Percentiles rank a stretch among this genome's conserved stretches.
These are phyloP conservation scores for Rostratula benghalensis DNA, from an alignment of 2,113 vertebrate species.

Conservation along the genomic window DNA sequence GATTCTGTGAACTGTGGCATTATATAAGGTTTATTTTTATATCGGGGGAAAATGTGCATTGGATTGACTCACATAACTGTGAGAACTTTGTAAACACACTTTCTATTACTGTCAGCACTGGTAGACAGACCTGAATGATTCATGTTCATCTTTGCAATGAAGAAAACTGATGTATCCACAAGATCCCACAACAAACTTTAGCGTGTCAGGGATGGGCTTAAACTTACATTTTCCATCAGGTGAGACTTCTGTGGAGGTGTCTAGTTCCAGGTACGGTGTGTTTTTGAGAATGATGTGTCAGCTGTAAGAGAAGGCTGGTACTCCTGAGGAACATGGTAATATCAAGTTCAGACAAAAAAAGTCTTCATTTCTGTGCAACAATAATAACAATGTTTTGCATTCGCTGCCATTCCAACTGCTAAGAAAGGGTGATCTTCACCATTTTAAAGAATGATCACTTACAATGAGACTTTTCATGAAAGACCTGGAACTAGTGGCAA, in stretches of 20 bases:
- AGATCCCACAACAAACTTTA: not conserved
- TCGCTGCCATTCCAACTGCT: not conserved
- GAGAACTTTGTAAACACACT: not conserved
- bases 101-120: not conserved
- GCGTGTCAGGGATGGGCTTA: not conserved
- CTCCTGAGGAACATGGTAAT: not conserved
- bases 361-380: not conserved
- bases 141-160: not conserved
- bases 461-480: not conserved
- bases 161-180: not conserved
- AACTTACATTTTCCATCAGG: not conserved
- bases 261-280: not conserved
- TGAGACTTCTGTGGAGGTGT: not conserved
- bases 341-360: not conserved
- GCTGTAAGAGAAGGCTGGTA: not conserved
- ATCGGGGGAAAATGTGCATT: not conserved
- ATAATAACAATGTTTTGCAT: not conserved
- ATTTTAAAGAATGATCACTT: not conserved
- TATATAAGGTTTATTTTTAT: constrained; percentile 30
- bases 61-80: not conserved
- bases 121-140: not conserved
- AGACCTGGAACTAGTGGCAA: not conserved
- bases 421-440: not conserved
- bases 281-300: not conserved
- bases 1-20: not conserved